A percentile compares a stretch with the other conserved stretches of the same genome.
Conservation (phyloP, 2,888 invertebrate species). For the Protonemura montana region DNA sequence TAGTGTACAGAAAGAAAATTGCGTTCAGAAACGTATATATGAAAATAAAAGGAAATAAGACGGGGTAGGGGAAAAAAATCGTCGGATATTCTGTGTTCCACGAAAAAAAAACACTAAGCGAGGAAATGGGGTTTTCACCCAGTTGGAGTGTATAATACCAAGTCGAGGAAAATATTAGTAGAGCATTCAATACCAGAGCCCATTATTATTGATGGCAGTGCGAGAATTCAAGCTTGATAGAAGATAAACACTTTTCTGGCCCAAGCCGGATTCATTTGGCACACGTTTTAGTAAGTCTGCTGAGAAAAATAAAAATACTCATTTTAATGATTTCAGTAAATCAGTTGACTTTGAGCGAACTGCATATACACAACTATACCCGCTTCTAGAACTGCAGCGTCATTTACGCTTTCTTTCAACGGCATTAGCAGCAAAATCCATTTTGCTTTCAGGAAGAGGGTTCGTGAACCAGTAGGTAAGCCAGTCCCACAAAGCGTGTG, state of each 20-base stretch:
- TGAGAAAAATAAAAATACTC: neutral
- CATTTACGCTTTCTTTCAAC: neutral
- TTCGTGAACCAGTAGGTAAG: no score
- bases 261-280: neutral
- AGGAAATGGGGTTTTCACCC: neutral
- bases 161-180: neutral
- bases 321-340: neutral
- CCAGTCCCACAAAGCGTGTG: neutral
- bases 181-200: neutral
- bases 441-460: no score
- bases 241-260: neutral
- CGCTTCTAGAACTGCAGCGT: neutral
- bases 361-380: neutral
- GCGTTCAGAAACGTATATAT: neutral
- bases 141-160: neutral
- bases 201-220: conserved; percentile 4
- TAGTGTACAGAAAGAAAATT: neutral
- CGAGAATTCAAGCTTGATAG: neutral
- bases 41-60: neutral
- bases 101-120: neutral
- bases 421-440: neutral
- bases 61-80: neutral
- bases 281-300: neutral
- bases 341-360: neutral
- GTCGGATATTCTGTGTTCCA: neutral